A percentile compares a stretch with the other conserved stretches of the same genome.
Conservation (phyloP, 2,797 vertebrate species). For the Danionella dracula region DNA sequence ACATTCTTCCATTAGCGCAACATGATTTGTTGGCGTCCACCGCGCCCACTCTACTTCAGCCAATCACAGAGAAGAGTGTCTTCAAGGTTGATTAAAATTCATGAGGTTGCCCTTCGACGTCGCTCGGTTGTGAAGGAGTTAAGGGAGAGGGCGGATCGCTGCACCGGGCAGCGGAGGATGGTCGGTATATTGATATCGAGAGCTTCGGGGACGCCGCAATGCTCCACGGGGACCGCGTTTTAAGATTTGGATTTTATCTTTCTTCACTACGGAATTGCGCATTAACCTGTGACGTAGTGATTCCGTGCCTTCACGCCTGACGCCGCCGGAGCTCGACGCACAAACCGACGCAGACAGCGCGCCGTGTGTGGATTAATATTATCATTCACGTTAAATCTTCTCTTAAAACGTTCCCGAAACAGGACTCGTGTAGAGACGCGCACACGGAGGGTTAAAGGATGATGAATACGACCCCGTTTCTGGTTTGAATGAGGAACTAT, state of each 20-base stretch:
- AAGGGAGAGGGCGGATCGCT: slow-evolving; percentile 42
- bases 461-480: slow-evolving; percentile 57
- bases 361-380: neutral
- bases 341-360: neutral
- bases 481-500: no score
- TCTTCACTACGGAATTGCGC: no score
- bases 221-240: neutral
- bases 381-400: neutral
- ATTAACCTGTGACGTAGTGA: neutral
- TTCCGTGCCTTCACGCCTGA: neutral
- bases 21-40: neutral
- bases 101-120: neutral
- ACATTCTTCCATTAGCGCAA: neutral
- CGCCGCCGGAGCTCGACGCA: neutral
- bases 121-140: slow-evolving; percentile 44
- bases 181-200: slow-evolving; percentile 14
- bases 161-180: slow-evolving; percentile 18
- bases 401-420: neutral
- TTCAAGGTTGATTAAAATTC: neutral
- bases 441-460: slow-evolving; percentile 48
- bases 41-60: neutral
- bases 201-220: neutral
- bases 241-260: neutral
- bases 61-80: neutral
- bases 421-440: slow-evolving; percentile 42